Evolutionary conservation across 2,888 invertebrate species (phyloP), one percentile per base, ranked within the genome.

Genomic region (Euzetes globulus): DNA sequence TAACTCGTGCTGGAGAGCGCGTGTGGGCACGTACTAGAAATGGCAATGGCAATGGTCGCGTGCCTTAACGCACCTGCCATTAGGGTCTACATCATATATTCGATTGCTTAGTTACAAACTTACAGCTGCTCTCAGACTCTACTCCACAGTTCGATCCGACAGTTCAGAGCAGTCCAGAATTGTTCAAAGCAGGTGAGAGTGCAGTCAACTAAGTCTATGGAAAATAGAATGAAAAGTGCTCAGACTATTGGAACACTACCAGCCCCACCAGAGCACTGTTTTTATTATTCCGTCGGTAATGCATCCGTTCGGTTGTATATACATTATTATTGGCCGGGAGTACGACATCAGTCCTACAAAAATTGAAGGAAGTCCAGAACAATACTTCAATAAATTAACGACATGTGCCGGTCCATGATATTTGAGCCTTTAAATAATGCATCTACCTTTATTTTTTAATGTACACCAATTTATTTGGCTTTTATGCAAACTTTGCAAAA

Each of bases 331-430:
- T 60, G 29, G 60, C 17, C 29, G 27, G 60, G 60, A 60, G 13
- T 63, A 63, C 27, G 63, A 63, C 63, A 63, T 63, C 63, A 63
- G 63, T 33, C 37, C 33, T 33, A n/a, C 63, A 29, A 60, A 27
- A 60, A 37, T 63, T 37, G 63, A n/a, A 63, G 63, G 63, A 63
- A 63, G 19, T 37, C 13, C 15, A 58, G 63, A 63, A 63, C 63
- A 63, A 63, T 63, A 63, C 33, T 63, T 19, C 19, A 60, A 60
- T 60, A 63, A 63, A 63, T 63, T 63, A 63, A 63, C 63, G 63
- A 63, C 63, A 63, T 63, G 63, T 63, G 63, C 63, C 63, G 2
- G n/a, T 19, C n/a, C 19, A 50, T 63, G 63, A 63, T 63, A 63
- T 63, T 63, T 37, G 63, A 63, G 63, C 29, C 27, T 17, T 63